Percentiles rank a stretch among this genome's conserved stretches.
These are phyloP conservation scores for Drosophila parabipectinata DNA, from an alignment of 1,140 invertebrate species.

Conservation along the genomic window DNA sequence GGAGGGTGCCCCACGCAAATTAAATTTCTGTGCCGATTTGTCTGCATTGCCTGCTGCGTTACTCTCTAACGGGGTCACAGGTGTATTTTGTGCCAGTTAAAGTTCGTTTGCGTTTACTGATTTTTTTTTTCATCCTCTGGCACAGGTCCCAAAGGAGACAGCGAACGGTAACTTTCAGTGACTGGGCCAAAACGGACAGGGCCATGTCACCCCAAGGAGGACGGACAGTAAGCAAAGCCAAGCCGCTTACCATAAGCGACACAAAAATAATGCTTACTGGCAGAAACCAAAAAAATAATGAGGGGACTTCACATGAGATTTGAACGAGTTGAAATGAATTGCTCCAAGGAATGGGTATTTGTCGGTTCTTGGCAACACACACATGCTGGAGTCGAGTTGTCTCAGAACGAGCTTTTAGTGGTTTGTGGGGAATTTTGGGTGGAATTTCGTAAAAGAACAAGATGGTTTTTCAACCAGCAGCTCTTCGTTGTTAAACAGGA, in stretches of 20 bases:
- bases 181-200: slow-evolving; percentile 35
- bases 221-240: slow-evolving; percentile 9
- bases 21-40: slow-evolving; percentile 79
- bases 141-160: slow-evolving; percentile 32
- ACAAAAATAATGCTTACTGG: slow-evolving; percentile 39
- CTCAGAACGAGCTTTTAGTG: slow-evolving; percentile 8
- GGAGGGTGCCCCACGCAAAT: slow-evolving; percentile 60
- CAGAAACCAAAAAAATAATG: slow-evolving; percentile 38
- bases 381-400: slow-evolving; percentile 20
- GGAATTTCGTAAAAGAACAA: slow-evolving; percentile 15
- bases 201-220: slow-evolving; percentile 29
- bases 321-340: slow-evolving; percentile 44
- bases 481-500: background rate
- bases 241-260: slow-evolving; percentile 40
- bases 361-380: slow-evolving; percentile 1
- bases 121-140: slow-evolving; percentile 15
- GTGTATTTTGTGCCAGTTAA: slow-evolving; percentile 73
- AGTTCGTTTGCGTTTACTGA: slow-evolving; percentile 39
- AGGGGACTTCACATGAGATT: slow-evolving; percentile 44
- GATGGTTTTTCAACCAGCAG: slow-evolving; percentile 5
- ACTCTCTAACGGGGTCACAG: slow-evolving; percentile 65
- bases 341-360: slow-evolving; percentile 10
- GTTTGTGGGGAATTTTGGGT: slow-evolving; percentile 12
- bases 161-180: slow-evolving; percentile 17
- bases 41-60: slow-evolving; percentile 35